These are phyloP conservation scores for Pelvicachromis taeniatus DNA, from an alignment of 2,113 vertebrate genomes.

Conservation along the genomic window DNA sequence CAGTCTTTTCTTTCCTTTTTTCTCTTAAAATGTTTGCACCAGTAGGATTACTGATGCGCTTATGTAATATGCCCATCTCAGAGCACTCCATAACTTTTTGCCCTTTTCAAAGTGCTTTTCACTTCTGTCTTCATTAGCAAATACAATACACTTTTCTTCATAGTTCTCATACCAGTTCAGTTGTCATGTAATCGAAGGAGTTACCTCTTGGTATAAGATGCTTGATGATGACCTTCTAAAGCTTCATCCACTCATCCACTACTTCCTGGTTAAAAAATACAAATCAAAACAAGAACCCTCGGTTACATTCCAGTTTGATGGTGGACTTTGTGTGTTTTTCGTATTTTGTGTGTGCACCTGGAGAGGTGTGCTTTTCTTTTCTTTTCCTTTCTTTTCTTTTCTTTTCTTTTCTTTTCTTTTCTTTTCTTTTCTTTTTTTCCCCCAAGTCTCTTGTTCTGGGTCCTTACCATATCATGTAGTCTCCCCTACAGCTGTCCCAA, in stretches of 20 bases:
- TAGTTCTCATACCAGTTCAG: not conserved
- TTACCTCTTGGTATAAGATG: not conserved
- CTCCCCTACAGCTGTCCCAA: not conserved
- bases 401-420: not conserved
- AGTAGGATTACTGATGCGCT: not conserved
- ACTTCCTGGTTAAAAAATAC: not conserved
- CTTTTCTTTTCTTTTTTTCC: not conserved
- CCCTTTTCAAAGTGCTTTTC: not conserved
- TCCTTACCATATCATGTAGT: constrained; percentile 10
- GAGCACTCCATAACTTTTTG: not conserved
- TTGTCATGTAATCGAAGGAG: not conserved
- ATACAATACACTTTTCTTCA: not conserved
- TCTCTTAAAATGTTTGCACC: not conserved
- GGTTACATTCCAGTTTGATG: not conserved
- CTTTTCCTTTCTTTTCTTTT: not conserved
- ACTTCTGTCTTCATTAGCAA: not conserved
- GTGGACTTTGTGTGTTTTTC: not conserved
- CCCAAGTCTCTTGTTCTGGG: not conserved
- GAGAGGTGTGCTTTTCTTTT: not conserved
- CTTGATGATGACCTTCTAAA: not conserved
- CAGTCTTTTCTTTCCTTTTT: not conserved
- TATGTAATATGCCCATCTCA: not conserved
- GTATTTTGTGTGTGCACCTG: not conserved
- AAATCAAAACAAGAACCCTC: not conserved
- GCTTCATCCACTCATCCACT: not conserved